These are phyloP conservation scores for Anoplopoma fimbria DNA, from an alignment of 2,113 vertebrate species.

Conservation along the genomic window DNA sequence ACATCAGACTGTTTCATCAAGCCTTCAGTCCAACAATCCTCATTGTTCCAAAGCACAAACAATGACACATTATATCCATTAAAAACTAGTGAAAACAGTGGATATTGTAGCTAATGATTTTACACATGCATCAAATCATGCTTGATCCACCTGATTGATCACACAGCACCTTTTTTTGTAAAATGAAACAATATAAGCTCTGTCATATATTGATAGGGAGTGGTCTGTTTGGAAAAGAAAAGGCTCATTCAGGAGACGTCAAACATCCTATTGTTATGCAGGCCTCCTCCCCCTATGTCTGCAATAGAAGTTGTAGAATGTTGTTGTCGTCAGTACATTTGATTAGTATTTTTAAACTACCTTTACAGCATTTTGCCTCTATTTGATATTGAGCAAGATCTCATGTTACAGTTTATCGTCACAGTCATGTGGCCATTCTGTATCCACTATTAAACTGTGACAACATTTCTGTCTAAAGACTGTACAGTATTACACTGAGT, in stretches of 20 bases:
- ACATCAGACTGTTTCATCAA: neutral
- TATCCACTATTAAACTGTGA: neutral
- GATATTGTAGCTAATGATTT: neutral
- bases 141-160: neutral
- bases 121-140: neutral
- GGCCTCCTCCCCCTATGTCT: neutral
- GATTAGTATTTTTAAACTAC: neutral
- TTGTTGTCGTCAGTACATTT: neutral
- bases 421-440: neutral
- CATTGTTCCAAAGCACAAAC: neutral
- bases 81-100: neutral
- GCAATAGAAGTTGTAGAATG: neutral
- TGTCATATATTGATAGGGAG: neutral
- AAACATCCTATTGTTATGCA: constrained; percentile 1
- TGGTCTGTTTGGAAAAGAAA: constrained; percentile 18
- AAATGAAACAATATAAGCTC: neutral
- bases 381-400: neutral
- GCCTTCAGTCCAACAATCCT: neutral
- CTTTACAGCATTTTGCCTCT: neutral
- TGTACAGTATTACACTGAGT: neutral
- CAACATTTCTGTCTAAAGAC: neutral
- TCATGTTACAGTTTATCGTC: neutral
- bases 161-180: neutral
- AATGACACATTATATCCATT: neutral
- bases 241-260: constrained; percentile 2